Percentiles rank a stretch among this genome's conserved stretches.
These are phyloP conservation scores for Plebejus melissa DNA, from an alignment of 2,888 invertebrate species.

Conservation along the genomic window DNA sequence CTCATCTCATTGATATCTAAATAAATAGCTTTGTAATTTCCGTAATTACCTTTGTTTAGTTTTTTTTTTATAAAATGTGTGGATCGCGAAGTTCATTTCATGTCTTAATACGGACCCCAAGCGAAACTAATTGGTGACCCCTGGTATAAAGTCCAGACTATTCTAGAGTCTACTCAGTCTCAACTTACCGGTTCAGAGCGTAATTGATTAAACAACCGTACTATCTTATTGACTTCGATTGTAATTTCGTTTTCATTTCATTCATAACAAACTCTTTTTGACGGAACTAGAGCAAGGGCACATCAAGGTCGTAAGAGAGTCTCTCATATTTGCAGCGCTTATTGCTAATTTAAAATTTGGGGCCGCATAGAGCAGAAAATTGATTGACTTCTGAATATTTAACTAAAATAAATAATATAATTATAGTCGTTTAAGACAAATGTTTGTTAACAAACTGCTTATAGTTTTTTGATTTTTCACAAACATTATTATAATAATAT, in stretches of 20 bases:
- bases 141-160: too few species aligned
- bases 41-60: too few species aligned
- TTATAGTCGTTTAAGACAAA: too few species aligned
- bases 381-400: background rate
- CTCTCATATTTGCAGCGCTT: background rate
- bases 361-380: background rate
- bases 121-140: too few species aligned
- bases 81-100: too few species aligned
- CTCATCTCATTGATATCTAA: too few species aligned
- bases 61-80: too few species aligned
- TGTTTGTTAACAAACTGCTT: too few species aligned
- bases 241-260: background rate
- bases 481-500: too few species aligned
- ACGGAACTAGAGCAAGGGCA: slow-evolving; percentile 18
- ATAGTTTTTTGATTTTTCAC: too few species aligned
- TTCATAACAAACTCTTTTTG: slow-evolving; percentile 3
- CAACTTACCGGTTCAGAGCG: background rate
- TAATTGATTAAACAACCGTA: background rate
- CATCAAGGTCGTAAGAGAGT: slow-evolving; percentile 4
- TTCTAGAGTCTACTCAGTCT: background rate
- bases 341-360: background rate
- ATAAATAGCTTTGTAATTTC: too few species aligned
- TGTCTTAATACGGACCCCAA: too few species aligned
- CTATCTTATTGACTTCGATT: background rate
- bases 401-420: background rate